phyloP scores from a whole-genome alignment of 2,797 vertebrate genomes.

The Clarias pachynema region DNA sequence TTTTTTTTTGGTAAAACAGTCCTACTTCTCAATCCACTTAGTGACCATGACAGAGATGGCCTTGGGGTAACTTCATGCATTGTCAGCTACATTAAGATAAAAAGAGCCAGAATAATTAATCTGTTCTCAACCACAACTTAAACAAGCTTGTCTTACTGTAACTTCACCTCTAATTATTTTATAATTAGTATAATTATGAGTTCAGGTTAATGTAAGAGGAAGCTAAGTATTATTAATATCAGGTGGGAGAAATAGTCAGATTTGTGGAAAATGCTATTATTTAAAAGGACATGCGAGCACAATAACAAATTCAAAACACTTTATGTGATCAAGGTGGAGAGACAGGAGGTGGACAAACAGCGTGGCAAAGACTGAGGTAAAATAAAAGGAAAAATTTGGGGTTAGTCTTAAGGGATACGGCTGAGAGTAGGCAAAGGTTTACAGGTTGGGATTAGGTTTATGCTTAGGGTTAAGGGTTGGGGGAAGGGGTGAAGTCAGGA shows the following conservation, averaged over 20 bases:
- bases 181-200: not conserved
- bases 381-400: too few relatives aligned
- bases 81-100: not conserved
- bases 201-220: not conserved
- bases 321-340: not conserved
- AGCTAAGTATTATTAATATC: not conserved
- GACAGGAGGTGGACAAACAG: too few relatives aligned
- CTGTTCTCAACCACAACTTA: not conserved
- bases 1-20: slow-evolving; percentile 20
- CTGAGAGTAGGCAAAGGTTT: too few relatives aligned
- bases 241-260: not conserved
- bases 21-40: slow-evolving; percentile 75
- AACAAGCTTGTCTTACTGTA: not conserved
- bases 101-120: not conserved
- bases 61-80: not conserved
- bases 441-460: too few relatives aligned
- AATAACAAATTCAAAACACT: not conserved
- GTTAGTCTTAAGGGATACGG: too few relatives aligned
- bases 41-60: not conserved
- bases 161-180: not conserved
- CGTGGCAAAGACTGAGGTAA: too few relatives aligned
- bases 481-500: too few relatives aligned
- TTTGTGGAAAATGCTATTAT: not conserved
- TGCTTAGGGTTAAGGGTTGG: too few relatives aligned
- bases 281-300: not conserved